phyloP scores from a whole-genome alignment of 2,797 vertebrate species.

The Acropternis orthonyx region DNA sequence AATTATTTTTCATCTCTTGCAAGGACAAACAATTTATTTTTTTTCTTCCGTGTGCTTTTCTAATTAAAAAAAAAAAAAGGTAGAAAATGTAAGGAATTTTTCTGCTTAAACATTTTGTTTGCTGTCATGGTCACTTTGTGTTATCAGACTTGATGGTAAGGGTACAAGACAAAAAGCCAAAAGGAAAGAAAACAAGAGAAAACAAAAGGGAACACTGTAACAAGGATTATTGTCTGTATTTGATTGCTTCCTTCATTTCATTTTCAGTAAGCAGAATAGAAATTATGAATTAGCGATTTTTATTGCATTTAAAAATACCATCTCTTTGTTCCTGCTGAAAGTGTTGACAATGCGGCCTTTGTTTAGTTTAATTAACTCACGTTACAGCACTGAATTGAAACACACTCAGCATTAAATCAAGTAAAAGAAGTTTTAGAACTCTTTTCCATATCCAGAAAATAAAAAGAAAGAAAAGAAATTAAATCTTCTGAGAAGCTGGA shows the following conservation, averaged over 20 bases:
- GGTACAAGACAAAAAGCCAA: not conserved
- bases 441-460: not conserved
- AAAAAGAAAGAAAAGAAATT: not conserved
- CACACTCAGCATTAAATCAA: not conserved
- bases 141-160: slow-evolving; percentile 49
- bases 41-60: slow-evolving; percentile 55
- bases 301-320: slow-evolving; percentile 41
- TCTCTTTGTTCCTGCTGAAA: slow-evolving; percentile 44
- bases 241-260: slow-evolving; percentile 28
- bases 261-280: slow-evolving; percentile 33
- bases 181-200: not conserved
- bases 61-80: slow-evolving; percentile 36
- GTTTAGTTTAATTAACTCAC: slow-evolving; percentile 52
- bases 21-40: not conserved
- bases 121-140: slow-evolving; percentile 59
- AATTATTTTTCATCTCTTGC: slow-evolving; percentile 73
- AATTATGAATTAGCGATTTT: slow-evolving; percentile 35
- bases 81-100: slow-evolving; percentile 55
- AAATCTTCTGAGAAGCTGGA: not conserved
- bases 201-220: not conserved
- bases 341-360: slow-evolving; percentile 27
- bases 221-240: slow-evolving; percentile 16
- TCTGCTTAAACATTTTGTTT: slow-evolving; percentile 46
- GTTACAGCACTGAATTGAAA: slow-evolving; percentile 9
- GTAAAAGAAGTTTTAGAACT: not conserved